Conservation (phyloP, 35 echinoderm and acorn worm genomes). For the Anneissia japonica region DNA sequence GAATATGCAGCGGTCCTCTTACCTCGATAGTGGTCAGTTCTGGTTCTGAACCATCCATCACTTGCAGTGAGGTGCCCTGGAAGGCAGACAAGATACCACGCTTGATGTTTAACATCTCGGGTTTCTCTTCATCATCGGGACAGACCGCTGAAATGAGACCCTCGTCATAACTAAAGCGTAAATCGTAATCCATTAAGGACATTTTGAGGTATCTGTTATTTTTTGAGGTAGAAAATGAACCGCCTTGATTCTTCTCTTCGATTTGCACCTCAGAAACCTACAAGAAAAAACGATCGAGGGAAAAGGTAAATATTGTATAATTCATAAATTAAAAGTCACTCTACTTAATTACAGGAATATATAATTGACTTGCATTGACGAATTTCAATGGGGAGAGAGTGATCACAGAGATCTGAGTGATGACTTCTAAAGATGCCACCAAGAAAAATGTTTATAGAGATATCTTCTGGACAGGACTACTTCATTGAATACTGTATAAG, state of each 20-base stretch:
- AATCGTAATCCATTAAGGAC: slow-evolving; percentile 14
- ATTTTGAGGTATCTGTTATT: slow-evolving; percentile 21
- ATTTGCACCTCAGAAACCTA: background rate
- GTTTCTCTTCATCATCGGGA: slow-evolving; percentile 36
- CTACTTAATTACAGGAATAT: no score
- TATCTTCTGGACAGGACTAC: no score
- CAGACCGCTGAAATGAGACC: slow-evolving; percentile 61
- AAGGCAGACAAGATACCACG: slow-evolving; percentile 71
- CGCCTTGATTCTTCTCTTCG: background rate
- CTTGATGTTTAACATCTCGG: slow-evolving; percentile 66
- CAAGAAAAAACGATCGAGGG: background rate
- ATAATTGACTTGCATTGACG: no score
- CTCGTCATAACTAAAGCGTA: slow-evolving; percentile 55
- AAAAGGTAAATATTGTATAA: background rate
- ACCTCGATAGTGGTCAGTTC: slow-evolving; percentile 8
- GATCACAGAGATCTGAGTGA: no score
- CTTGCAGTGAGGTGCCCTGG: slow-evolving; percentile 22
- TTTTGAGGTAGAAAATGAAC: background rate
- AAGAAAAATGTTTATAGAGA: no score
- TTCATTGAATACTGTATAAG: no score
- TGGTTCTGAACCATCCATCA: background rate
- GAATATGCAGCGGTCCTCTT: background rate
- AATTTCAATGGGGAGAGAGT: no score
- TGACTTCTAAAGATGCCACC: no score
- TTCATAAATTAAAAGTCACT: background rate